phyloP scores from a whole-genome alignment of 2,113 vertebrate species.

The Oryzias woworae region DNA sequence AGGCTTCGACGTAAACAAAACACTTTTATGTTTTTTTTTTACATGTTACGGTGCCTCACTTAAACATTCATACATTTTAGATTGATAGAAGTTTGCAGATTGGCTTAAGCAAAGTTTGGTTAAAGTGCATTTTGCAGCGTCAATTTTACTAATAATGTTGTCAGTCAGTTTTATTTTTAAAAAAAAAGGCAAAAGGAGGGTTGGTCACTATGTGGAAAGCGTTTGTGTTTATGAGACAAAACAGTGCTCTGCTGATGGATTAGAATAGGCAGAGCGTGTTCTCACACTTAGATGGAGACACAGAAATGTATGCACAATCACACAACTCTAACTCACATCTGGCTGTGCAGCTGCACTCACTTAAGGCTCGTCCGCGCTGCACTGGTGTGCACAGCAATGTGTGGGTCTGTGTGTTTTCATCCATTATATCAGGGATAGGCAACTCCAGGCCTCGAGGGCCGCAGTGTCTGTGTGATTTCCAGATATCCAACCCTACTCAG shows the following conservation, averaged over 20 bases:
- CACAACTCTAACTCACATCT: slow-evolving; percentile 64
- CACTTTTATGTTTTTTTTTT: too few relatives aligned
- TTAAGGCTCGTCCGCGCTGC: slow-evolving; percentile 38
- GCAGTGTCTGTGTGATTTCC: too few relatives aligned
- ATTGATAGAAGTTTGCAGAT: not conserved
- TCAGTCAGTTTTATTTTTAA: not conserved
- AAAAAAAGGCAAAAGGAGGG: not conserved
- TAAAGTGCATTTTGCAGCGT: not conserved
- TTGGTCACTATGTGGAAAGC: slow-evolving; percentile 16
- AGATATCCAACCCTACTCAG: too few relatives aligned
- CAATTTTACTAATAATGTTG: not conserved
- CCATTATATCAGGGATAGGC: not conserved
- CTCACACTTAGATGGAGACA: slow-evolving; percentile 38
- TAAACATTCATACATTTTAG: not conserved
- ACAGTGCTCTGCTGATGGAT: slow-evolving; percentile 23
- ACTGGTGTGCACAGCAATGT: slow-evolving; percentile 28
- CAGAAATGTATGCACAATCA: slow-evolving; percentile 34
- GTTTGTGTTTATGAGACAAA: not conserved
- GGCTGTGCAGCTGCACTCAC: slow-evolving; percentile 59
- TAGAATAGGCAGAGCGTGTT: slow-evolving; percentile 32
- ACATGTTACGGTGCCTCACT: not conserved
- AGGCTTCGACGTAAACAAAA: too few relatives aligned
- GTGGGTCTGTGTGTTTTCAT: slow-evolving; percentile 38
- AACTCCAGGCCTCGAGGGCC: too few relatives aligned
- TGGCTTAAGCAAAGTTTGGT: slow-evolving; percentile 9